Base-by-base conservation (phyloP, 30 jellyfish, hydroid and myxozoan species). In the Nemopilema nomurai region DNA sequence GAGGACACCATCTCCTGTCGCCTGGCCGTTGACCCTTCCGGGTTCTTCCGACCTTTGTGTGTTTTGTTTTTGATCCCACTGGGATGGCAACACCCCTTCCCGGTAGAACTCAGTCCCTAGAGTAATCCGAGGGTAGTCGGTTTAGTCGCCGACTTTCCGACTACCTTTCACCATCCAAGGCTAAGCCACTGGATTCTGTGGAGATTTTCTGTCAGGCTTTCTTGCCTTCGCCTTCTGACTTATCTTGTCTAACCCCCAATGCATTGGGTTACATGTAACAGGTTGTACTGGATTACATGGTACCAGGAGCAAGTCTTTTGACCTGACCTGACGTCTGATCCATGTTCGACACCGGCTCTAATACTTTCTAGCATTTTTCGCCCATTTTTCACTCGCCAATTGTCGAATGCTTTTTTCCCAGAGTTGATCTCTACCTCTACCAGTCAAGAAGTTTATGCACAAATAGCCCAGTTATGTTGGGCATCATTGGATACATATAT, bases 1-100 rank as follows among this genome's bases (percentile, higher is more conserved):
- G 84, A 67, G 57, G 84, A 62, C 79, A 82, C 91, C 84, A 69
- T 70, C 84, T 82, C 78, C 53, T 18, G 80, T 33, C 77, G 49
- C 86, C 62, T 87, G 76, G 90, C 90, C 81, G 86, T 87, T 76
- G 74, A 25, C 80, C 79, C 80, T 9, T 69, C 19, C 81, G 57
- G 73, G 84, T 32, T 76, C 90, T 25, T 18, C n/a, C 69, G 8
- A 28, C 67, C 67, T 41, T 41, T 41, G 57, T 41, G 57, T 41
- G 57, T 41, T 41, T 41, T 41, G 57, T 41, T 41, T 41, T 41
- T 41, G 57, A 41, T 41, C 57, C 57, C 13, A 41, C 57, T 41
- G 57, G 57, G 57, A 41, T 41, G 57, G 57, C 57, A 41, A 41
- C 13, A 41, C 57, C 57, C 57, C 57, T 41, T 41, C 57, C 57